phyloP scores from a whole-genome alignment of 2,113 vertebrate genomes.

The Copsychus sechellarum region DNA sequence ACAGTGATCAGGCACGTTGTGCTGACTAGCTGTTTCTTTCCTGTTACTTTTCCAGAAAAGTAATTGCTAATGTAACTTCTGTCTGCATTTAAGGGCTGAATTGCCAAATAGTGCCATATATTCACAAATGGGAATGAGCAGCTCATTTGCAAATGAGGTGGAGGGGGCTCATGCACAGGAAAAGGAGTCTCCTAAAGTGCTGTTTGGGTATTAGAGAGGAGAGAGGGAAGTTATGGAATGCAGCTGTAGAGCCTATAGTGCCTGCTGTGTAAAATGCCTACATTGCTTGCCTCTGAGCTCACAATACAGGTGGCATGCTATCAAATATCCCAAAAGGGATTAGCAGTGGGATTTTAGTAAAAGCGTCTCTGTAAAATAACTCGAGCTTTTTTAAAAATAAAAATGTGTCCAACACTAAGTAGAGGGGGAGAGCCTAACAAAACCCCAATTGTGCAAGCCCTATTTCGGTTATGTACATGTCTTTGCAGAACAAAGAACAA shows the following conservation, averaged over 20 bases:
- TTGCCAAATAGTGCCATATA: neutral
- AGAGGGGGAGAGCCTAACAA: neutral
- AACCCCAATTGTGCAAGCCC: neutral
- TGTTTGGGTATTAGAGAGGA: rapidly evolving
- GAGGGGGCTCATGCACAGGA: neutral
- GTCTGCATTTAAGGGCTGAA: neutral
- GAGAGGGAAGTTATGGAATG: neutral
- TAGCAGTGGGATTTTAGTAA: neutral
- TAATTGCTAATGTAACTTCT: neutral
- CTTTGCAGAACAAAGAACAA: neutral
- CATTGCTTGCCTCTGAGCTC: slow-evolving; percentile 29
- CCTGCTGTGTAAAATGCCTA: neutral
- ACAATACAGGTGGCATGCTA: slow-evolving; percentile 35
- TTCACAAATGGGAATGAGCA: neutral
- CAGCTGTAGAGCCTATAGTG: neutral
- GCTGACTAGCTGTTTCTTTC: neutral
- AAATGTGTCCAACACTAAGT: neutral
- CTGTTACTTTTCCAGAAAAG: neutral
- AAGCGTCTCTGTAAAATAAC: neutral
- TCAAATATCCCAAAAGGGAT: slow-evolving; percentile 28
- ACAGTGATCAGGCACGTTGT: neutral
- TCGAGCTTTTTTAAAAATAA: neutral
- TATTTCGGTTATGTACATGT: neutral
- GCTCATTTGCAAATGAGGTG: neutral
- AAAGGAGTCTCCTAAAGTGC: neutral